Percentiles rank a stretch among this genome's conserved stretches.
Conservation (phyloP, 2,888 invertebrate genomes). For the Cecidostiba fungosa region DNA sequence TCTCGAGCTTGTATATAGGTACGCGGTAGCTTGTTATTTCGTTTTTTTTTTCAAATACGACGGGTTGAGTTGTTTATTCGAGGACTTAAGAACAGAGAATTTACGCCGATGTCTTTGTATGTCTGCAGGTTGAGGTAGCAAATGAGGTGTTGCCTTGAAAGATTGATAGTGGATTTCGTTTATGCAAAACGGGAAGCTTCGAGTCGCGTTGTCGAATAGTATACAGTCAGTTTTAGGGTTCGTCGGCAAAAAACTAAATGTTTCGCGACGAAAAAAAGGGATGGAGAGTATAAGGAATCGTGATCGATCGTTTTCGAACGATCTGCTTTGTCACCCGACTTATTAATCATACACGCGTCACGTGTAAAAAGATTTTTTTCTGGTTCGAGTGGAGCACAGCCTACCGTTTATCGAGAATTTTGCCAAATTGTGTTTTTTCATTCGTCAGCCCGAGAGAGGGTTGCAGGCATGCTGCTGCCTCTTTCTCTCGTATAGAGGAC, state of each 20-base stretch:
- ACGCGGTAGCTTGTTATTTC: not conserved
- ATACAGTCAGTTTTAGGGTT: not conserved
- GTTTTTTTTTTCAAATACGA: not conserved
- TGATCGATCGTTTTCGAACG: slow-evolving; percentile 57
- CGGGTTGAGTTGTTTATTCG: not conserved
- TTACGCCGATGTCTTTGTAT: slow-evolving; percentile 5
- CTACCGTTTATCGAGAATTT: slow-evolving; percentile 65
- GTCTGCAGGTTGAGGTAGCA: not conserved
- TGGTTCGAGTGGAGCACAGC: slow-evolving; percentile 37
- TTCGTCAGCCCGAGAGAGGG: slow-evolving; percentile 61
- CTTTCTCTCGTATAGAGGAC: slow-evolving; percentile 37
- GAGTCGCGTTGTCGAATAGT: not conserved
- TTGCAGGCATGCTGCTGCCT: slow-evolving; percentile 34
- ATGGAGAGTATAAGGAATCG: slow-evolving; percentile 32
- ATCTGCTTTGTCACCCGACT: slow-evolving; percentile 54
- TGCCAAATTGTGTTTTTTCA: slow-evolving; percentile 63
- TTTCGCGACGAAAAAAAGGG: slow-evolving; percentile 8
- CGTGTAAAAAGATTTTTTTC: slow-evolving; percentile 51
- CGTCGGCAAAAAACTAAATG: not conserved
- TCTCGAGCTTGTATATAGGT: not conserved
- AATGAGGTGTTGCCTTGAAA: not conserved
- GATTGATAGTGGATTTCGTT: not conserved
- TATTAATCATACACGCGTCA: slow-evolving; percentile 62
- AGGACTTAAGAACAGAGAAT: not conserved
- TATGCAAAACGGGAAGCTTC: not conserved